Conservation (phyloP, 2,797 vertebrate species). For the Tolypeutes matacus region DNA sequence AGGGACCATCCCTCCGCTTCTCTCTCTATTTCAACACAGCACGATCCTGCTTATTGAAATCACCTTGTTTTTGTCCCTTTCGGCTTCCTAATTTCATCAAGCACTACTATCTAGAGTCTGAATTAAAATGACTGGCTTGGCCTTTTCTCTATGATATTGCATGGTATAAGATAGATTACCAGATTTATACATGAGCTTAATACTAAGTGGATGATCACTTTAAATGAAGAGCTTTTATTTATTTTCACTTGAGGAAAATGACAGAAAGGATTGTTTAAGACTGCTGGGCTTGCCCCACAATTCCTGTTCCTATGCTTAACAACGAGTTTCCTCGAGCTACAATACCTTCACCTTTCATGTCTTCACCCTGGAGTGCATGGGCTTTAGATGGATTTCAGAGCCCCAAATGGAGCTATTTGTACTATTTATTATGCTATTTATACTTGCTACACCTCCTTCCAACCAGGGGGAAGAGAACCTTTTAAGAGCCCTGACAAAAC, state of each 20-base stretch:
- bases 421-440: slow-evolving; percentile 72
- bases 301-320: slow-evolving; percentile 49
- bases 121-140: not conserved
- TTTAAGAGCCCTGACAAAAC: slow-evolving; percentile 74
- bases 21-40: not conserved
- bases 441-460: slow-evolving; percentile 27
- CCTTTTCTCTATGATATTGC: not conserved
- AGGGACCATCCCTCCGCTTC: no score
- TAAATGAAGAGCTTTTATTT: slow-evolving; percentile 47
- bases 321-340: slow-evolving; percentile 56
- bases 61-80: not conserved
- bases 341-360: slow-evolving; percentile 49
- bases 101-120: not conserved
- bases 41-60: not conserved
- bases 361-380: not conserved
- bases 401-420: slow-evolving; percentile 59
- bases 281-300: not conserved
- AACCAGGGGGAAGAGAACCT: slow-evolving; percentile 21
- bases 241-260: slow-evolving; percentile 21
- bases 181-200: slow-evolving; percentile 33
- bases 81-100: not conserved
- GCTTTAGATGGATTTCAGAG: slow-evolving; percentile 41
- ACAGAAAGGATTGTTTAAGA: slow-evolving; percentile 25
- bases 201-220: slow-evolving; percentile 53
- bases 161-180: not conserved